These are phyloP conservation scores for Rotaria sp. DNA, from an alignment of 2,888 invertebrate species.

Conservation along the genomic window DNA sequence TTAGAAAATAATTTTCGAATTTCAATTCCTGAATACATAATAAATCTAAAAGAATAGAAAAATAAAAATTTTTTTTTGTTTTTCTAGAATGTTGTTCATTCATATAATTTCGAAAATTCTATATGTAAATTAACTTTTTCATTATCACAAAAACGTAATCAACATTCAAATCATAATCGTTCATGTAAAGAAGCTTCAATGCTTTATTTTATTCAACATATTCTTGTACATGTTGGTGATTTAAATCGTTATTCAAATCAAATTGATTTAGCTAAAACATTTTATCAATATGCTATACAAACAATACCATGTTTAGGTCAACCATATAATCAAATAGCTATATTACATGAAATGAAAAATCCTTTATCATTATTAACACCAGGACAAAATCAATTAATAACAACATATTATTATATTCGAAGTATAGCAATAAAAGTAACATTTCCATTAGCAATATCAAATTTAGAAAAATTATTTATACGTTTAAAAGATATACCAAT, in stretches of 20 bases:
- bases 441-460: constrained; percentile 74
- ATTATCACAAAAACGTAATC: neutral
- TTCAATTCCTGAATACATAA: no score
- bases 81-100: constrained; percentile 6
- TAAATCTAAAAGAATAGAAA: no score
- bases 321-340: constrained; percentile 77
- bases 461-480: constrained; percentile 65
- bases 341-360: constrained; percentile 57
- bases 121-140: neutral
- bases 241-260: constrained; percentile 38
- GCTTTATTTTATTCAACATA: constrained; percentile 37
- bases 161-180: neutral
- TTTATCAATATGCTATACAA: constrained; percentile 38
- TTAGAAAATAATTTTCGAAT: no score
- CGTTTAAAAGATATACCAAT: constrained; percentile 33
- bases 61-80: no score
- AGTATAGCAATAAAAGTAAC: constrained; percentile 75
- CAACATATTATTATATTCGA: constrained; percentile 77
- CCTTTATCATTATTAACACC: neutral
- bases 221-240: constrained; percentile 37
- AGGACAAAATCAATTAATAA: constrained; percentile 64
- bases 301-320: constrained; percentile 61
- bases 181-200: constrained; percentile 33
- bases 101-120: neutral
- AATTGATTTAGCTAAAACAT: constrained; percentile 35